Percentiles rank a stretch among this genome's conserved stretches.
These are phyloP conservation scores for Drosophila ogumai DNA, from an alignment of 1,140 invertebrate genomes.

Conservation along the genomic window DNA sequence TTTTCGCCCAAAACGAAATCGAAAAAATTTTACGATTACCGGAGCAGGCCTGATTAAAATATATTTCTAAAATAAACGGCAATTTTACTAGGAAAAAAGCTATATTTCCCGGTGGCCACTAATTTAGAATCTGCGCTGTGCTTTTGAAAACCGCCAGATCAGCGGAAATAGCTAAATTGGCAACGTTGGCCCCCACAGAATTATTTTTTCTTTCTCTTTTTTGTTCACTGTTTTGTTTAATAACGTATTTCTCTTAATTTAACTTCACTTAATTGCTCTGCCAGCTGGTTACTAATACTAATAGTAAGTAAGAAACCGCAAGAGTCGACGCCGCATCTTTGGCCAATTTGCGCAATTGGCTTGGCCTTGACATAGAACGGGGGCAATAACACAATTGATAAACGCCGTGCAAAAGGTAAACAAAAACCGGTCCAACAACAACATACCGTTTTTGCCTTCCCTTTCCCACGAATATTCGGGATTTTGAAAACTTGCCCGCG, in stretches of 20 bases:
- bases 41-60: too few relatives aligned
- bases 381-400: conserved; percentile 14
- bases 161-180: too few relatives aligned
- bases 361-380: conserved; percentile 32
- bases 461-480: neutral
- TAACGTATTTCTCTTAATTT: conserved; percentile 4
- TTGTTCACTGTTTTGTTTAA: conserved; percentile 2
- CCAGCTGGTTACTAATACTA: neutral
- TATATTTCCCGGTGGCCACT: too few relatives aligned
- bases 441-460: neutral
- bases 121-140: too few relatives aligned
- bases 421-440: conserved; percentile 22
- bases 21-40: too few relatives aligned
- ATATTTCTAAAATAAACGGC: too few relatives aligned
- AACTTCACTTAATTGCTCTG: conserved; percentile 19
- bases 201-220: conserved; percentile 13
- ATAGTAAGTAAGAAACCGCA: conserved; percentile 22
- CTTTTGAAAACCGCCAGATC: too few relatives aligned
- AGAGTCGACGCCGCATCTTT: conserved; percentile 1
- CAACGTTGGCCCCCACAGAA: neutral
- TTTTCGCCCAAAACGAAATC: too few relatives aligned
- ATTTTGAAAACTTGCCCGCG: conserved; percentile 6
- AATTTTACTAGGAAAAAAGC: too few relatives aligned
- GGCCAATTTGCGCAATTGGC: conserved; percentile 23
- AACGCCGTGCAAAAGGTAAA: conserved; percentile 6